phyloP scores from a whole-genome alignment of 1,140 invertebrate species.

The Lanistes nyassanus region DNA sequence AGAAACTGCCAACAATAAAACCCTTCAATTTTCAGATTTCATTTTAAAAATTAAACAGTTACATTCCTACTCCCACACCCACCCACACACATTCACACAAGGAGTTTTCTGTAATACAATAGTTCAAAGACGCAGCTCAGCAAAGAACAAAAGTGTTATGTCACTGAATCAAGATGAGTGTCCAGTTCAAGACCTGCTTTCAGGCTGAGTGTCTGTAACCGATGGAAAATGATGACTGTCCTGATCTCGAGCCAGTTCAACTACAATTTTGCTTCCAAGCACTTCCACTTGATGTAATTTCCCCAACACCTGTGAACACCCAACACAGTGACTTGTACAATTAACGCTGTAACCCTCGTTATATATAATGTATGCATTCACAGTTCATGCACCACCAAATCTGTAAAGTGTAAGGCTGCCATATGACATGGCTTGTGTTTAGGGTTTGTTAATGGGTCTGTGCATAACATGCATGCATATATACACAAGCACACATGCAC shows the following conservation, averaged over 20 bases:
- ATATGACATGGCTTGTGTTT: neutral
- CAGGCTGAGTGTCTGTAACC: neutral
- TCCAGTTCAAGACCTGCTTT: neutral
- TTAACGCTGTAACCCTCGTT: no score
- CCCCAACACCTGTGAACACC: slow-evolving; percentile 66
- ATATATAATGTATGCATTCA: no score
- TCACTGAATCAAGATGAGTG: no score
- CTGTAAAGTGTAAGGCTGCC: no score
- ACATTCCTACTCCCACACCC: slow-evolving; percentile 3
- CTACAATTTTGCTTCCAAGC: slow-evolving; percentile 71
- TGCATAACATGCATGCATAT: neutral
- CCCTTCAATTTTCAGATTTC: no score
- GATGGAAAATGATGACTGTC: neutral
- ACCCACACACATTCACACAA: slow-evolving; percentile 18
- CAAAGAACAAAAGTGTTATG: neutral
- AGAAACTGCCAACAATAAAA: no score
- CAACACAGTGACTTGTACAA: neutral
- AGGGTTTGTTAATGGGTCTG: neutral
- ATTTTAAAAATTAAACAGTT: no score
- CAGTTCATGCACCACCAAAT: no score
- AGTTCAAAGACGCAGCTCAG: no score
- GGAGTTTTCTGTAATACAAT: neutral
- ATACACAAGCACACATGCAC: neutral
- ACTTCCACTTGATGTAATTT: slow-evolving; percentile 76
- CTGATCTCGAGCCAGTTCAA: slow-evolving; percentile 72